Percentiles rank a stretch among this genome's conserved stretches.
phyloP scores from a whole-genome alignment of 2,797 vertebrate genomes.

The Acrossocheilus fasciatus region DNA sequence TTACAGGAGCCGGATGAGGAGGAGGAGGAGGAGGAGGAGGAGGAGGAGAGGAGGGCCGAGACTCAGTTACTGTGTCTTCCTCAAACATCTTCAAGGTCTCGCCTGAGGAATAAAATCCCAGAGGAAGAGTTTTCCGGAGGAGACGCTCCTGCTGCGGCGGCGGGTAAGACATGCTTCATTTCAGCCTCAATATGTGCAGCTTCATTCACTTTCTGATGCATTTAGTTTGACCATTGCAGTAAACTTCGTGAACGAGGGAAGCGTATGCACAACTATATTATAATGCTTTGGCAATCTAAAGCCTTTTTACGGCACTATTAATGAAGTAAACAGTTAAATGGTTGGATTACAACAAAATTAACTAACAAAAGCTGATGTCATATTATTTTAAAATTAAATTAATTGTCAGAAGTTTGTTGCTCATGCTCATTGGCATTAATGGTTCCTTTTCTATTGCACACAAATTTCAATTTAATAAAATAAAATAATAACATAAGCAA shows the following conservation, averaged over 20 bases:
- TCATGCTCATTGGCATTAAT: too few relatives aligned
- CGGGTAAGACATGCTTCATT: conserved; percentile 75
- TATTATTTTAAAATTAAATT: too few relatives aligned
- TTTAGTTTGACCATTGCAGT: too few relatives aligned
- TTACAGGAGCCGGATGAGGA: conserved; percentile 74
- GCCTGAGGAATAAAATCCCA: conserved; percentile 83
- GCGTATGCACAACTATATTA: neutral
- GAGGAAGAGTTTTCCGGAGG: conserved; percentile 66
- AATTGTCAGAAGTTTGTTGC: neutral
- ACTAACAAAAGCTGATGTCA: too few relatives aligned
- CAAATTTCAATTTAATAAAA: too few relatives aligned
- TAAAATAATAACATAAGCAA: too few relatives aligned
- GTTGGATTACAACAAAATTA: neutral
- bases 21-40: conserved; percentile 66
- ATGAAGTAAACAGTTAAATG: neutral
- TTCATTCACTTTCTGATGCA: neutral
- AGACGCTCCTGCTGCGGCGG: conserved; percentile 63
- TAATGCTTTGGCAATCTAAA: neutral
- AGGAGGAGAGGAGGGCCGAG: conserved; percentile 65
- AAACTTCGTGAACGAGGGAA: neutral
- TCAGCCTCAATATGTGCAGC: conserved; percentile 8
- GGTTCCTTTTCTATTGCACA: too few relatives aligned
- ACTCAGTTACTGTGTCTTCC: conserved; percentile 82
- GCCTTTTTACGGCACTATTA: neutral
- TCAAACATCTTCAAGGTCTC: conserved; percentile 91